Base-by-base conservation (phyloP, 2,888 invertebrate species). In the Drosophila macrospina region DNA sequence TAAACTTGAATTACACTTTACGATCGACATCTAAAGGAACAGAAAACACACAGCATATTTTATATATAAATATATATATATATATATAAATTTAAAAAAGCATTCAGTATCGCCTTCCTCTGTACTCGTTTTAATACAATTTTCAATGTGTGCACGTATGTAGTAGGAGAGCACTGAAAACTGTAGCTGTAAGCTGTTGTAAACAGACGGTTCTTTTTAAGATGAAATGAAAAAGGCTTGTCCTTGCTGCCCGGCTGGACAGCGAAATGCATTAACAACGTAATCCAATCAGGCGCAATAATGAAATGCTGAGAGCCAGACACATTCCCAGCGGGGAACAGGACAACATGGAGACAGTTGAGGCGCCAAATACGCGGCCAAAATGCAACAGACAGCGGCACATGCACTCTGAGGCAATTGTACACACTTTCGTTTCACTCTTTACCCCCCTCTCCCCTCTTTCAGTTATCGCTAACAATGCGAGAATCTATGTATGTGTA, bases 221-320 rank as follows among this genome's bases (percentile, higher is more conserved):
- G 55, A 16, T n/a, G 39, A 39, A 41, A 20, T 47, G 28, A 20
- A 28, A 28, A 55, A 57, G 50, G 56, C 26, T 39, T 60, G 50
- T 50, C 36, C 52, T 26, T 44, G 36, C 24, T 45, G 28, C 34
- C 44, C 34, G 28, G 16, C 15, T 41, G 32, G 55, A 59, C 62
- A 60, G 65, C 61, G 65, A 66, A 76, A 78, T 78, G 80, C 81
- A 85, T 83, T 83, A 85, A 82, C 74, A 70, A 56, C 72, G 79
- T 83, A 85, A 83, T 85, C 79, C 85, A 76, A 82, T 85, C 85
- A 79, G 41, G 64, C 56, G 59, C 65, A 69, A 77, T 83, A 85
- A 85, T 83, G 78, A 79, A 80, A 80, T 81, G 65, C 69, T 69
- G 64, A 78, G 76, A 71, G 67, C 68, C 74, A 67, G 69, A 57